Evolutionary conservation across 1,140 invertebrate species (phyloP), one percentile per base, ranked within the genome.

Genomic region (Drosophila equinoxialis): DNA sequence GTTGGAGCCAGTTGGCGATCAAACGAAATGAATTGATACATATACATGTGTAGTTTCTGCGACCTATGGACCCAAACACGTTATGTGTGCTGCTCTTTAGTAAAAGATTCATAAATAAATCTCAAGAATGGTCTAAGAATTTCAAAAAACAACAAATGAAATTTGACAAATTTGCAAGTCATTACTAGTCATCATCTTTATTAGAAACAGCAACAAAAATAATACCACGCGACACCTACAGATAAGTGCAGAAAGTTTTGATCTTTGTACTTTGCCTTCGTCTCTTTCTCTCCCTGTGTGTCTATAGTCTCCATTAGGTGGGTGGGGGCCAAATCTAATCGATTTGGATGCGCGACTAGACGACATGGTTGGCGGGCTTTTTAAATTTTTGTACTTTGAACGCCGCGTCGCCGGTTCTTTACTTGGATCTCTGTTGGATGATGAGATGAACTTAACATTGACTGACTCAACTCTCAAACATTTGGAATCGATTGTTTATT

Each of bases 11-110:
- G 41, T 23, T 20, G 17, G 20, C 13, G 17, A 23, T 51, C 45
- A 14, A 37, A n/a, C 45, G 33, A 37, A 8, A 8, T 37, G 33
- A 37, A 8, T 4, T 37, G 26, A 41, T 51, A 23, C 45, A 68
- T 33, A 54, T 26, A 26, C 17, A 17, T 23, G n/a, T 20, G 8
- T 57, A 71, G 58, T 41, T 68, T 70, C 57, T 78, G 30, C 30
- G 83, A 87, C 84, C 83, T 87, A 83, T 79, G 83, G 84, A 87
- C 84, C 73, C 70, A 75, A 83, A 83, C 84, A 89, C 80, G 81
- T 89, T 84, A 80, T 83, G 62, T 41, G 72, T 58, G 57, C 13
- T 17, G 74, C 63, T 77, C 60, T 70, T 58, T 71, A 39, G 45
- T 78, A 11, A 62, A 39, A 39, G 57, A 14, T 11, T 10, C 42